A percentile compares a stretch with the other conserved stretches of the same genome.
Evolutionary conservation across 2,797 vertebrate species (phyloP).

Genomic region (Sandelia bainsii): DNA sequence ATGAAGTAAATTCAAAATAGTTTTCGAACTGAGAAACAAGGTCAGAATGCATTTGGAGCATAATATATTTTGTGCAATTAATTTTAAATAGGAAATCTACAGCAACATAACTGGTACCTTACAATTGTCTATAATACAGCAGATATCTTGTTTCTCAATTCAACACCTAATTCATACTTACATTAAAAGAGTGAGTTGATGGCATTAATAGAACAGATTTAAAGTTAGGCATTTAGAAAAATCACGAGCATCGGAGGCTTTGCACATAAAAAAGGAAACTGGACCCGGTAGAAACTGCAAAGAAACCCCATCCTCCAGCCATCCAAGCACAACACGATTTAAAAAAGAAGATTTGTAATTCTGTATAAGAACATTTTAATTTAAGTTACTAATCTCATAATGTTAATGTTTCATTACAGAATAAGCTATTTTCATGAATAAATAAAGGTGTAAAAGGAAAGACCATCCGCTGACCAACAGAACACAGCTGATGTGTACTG

Average conservation of each 20-base stretch:
- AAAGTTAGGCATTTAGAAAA: conserved; percentile 66
- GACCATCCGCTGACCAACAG: conserved; percentile 29
- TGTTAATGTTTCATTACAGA: conserved; percentile 63
- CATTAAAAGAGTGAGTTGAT: conserved; percentile 44
- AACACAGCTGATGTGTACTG: conserved; percentile 48
- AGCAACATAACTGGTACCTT: conserved; percentile 50
- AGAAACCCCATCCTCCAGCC: conserved; percentile 33
- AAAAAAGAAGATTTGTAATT: conserved; percentile 39
- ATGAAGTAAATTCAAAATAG: conserved; percentile 35
- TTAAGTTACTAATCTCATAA: conserved; percentile 72
- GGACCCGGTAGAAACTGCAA: conserved; percentile 35
- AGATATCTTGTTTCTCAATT: conserved; percentile 54
- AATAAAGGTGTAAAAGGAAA: conserved; percentile 72
- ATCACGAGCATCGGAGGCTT: conserved; percentile 43
- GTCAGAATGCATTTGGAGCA: conserved; percentile 50
- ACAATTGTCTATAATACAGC: conserved; percentile 70
- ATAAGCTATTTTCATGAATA: conserved; percentile 76
- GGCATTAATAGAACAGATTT: conserved; percentile 57
- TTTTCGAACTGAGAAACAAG: conserved; percentile 49
- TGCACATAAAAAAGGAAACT: conserved; percentile 41
- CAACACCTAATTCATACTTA: conserved; percentile 37
- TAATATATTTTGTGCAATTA: conserved; percentile 55
- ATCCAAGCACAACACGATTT: conserved; percentile 36
- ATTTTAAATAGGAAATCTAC: conserved; percentile 37
- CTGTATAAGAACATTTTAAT: conserved; percentile 56